Evolutionary conservation across 2,113 vertebrate genomes (phyloP), one percentile per base, ranked within the genome.

Genomic region (Catagonus wagneri): DNA sequence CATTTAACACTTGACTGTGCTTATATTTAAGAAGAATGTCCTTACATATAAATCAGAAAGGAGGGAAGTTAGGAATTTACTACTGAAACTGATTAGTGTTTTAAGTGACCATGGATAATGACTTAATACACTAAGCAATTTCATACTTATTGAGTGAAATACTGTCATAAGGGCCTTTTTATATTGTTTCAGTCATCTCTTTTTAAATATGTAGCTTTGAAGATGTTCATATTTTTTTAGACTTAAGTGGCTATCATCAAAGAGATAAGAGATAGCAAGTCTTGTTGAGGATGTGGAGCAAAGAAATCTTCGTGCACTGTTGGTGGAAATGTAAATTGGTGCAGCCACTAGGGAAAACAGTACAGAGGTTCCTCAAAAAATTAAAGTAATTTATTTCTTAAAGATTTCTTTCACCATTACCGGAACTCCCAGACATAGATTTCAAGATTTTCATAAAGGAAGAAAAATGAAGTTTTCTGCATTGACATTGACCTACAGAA

Each of bases 301-400:
- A 79, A n/a, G 76, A 58, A 79, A 79, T 20, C 13, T 32, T 58
- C 58, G 76, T 79, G 13, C n/a, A 36, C 13, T 79, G 32, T 34
- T 78, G 75, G 32, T 78, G 52, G 52, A n/a, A 78, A 34, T 34
- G 19, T 56, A 78, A 78, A 78, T 15, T 34, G 54, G 54, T 58
- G 13, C 52, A 79, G 32, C 32, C 32, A 56, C 32, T 36, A 25
- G 34, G n/a, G 76, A 36, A 58, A 34, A 58, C 20, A 36, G 54
- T 58, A 23, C 58, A 12, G 32, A 34, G 76, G 7, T 22, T 58
- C 54, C 13, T 79, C 76, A 79, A 58, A 79, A 58, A 79, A 9
- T 76, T 76, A 76, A 50, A 34, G 66, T 50, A 66, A 60, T 25
- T 89, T 80, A 50, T 87, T 97, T 92, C 20, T 75, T 83, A 87